Evolutionary conservation across 2,888 invertebrate species (phyloP).

Genomic region (Atrina japonica): DNA sequence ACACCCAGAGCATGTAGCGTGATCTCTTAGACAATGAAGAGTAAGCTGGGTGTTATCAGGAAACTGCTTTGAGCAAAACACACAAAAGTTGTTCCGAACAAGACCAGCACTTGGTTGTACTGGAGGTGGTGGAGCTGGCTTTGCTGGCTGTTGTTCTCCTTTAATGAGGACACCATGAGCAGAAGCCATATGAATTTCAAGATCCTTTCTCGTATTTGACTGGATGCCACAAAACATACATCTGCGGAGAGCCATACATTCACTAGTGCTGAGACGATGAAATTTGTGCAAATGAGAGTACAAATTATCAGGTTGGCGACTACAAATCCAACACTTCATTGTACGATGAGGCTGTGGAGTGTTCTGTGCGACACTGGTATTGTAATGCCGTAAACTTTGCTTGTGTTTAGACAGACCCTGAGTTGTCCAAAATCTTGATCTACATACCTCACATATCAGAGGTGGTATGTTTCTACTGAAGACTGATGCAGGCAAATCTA

Average conservation of each 20-base stretch:
- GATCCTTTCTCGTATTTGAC: conserved; percentile 59
- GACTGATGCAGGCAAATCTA: conserved; percentile 74
- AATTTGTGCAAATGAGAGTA: conserved; percentile 57
- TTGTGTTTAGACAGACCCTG: conserved; percentile 97
- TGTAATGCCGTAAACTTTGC: conserved; percentile 82
- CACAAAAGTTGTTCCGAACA: conserved; percentile 68
- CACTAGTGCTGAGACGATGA: conserved; percentile 60
- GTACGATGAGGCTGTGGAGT: conserved; percentile 17
- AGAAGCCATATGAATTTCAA: conserved; percentile 70
- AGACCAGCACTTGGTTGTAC: conserved; percentile 22
- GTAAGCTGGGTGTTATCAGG: conserved; percentile 73
- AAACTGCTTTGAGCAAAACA: conserved; percentile 73
- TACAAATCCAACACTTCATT: conserved; percentile 59
- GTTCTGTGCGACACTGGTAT: conserved; percentile 20
- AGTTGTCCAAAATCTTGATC: conserved; percentile 97
- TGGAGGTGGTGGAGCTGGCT: conserved; percentile 20
- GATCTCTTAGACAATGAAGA: conserved; percentile 71
- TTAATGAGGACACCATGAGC: conserved; percentile 70
- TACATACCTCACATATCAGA: conserved; percentile 97
- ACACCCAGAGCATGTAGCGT: conserved; percentile 73
- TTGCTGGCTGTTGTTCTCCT: conserved; percentile 29
- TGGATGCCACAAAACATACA: conserved; percentile 73
- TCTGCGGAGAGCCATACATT: conserved; percentile 61
- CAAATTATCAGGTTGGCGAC: conserved; percentile 53
- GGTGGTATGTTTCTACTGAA: conserved; percentile 85